Evolutionary conservation across 2,888 invertebrate genomes (phyloP).

Genomic region (Cistogaster globosa): DNA sequence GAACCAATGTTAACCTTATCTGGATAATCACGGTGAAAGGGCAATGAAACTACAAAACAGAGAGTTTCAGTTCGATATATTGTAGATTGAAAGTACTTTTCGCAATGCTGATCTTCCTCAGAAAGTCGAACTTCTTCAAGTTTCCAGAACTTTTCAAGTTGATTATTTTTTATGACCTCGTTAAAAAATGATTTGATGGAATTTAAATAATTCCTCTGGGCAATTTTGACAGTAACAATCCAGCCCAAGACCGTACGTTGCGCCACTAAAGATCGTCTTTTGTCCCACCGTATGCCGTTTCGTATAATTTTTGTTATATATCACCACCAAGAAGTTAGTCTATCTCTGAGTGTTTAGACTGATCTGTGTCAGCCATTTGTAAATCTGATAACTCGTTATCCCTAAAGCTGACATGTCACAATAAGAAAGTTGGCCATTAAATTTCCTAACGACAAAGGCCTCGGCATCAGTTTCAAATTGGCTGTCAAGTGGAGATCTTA

Average conservation of each 20-base stretch:
- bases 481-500: not conserved
- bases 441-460: not conserved
- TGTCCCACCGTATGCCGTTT: not conserved
- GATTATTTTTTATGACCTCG: not conserved
- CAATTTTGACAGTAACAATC: not conserved
- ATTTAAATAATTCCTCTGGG: not conserved
- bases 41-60: slow-evolving; percentile 5
- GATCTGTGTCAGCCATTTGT: not conserved
- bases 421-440: not conserved
- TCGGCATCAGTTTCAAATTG: not conserved
- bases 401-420: not conserved
- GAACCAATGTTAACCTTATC: not conserved
- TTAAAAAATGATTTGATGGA: not conserved
- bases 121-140: slow-evolving; percentile 22
- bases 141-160: slow-evolving; percentile 16
- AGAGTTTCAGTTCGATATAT: not conserved
- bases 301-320: slow-evolving; percentile 7
- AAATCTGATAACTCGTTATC: not conserved
- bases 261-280: not conserved
- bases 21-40: slow-evolving; percentile 3
- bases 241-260: slow-evolving; percentile 7
- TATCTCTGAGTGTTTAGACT: not conserved
- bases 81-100: not conserved
- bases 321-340: slow-evolving; percentile 5
- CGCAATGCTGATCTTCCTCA: slow-evolving; percentile 6